Percentiles rank a stretch among this genome's conserved stretches.
phyloP scores from a whole-genome alignment of 2,797 vertebrate species.

The Sphenodon punctatus region DNA sequence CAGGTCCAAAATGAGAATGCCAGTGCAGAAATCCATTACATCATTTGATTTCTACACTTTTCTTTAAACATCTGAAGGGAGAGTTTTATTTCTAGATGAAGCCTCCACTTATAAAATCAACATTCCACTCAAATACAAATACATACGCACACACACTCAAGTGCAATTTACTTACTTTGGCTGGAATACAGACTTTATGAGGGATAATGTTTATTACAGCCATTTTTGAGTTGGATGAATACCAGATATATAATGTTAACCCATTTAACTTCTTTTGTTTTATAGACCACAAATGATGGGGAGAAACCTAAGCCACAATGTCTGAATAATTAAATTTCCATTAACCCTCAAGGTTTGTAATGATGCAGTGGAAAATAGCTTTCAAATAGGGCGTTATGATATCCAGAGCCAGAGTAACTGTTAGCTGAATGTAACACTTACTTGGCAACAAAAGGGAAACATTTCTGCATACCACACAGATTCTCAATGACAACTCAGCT shows the following conservation, averaged over 20 bases:
- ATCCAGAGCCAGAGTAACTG: background rate
- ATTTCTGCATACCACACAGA: background rate
- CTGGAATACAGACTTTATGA: background rate
- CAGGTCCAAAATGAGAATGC: background rate
- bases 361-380: conserved; percentile 1
- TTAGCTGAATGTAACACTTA: accelerated
- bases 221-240: conserved; percentile 24
- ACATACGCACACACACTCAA: background rate
- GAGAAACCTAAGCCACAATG: background rate
- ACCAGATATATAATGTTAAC: conserved; percentile 2
- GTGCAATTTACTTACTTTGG: conserved; percentile 12
- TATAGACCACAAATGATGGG: conserved; percentile 13
- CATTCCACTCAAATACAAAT: conserved; percentile 14
- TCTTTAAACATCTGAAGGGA: conserved; percentile 25
- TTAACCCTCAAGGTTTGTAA: conserved; percentile 19
- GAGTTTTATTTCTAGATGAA: background rate
- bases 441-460: background rate
- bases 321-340: conserved; percentile 15
- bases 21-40: background rate
- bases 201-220: conserved; percentile 17
- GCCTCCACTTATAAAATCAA: background rate
- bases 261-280: conserved; percentile 28
- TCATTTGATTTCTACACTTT: conserved; percentile 11
- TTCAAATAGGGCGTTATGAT: background rate
- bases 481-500: background rate